Evolutionary conservation across 2,113 vertebrate species (phyloP).

Genomic region (Equus przewalskii): DNA sequence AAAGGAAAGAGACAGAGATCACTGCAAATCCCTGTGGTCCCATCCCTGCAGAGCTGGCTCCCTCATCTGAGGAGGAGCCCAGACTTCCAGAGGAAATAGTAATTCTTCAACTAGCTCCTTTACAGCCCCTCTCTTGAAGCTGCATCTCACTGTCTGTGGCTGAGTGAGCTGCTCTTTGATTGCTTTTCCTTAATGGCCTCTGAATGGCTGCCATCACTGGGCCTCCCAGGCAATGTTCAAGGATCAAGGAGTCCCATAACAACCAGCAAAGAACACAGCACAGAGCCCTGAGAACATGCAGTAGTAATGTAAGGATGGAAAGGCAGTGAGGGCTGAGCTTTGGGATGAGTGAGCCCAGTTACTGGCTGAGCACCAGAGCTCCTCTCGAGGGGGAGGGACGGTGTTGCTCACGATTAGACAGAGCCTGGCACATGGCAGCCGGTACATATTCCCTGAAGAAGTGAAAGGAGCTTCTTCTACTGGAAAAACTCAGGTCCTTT

Average conservation of each 20-base stretch:
- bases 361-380: not conserved
- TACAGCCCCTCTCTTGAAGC: not conserved
- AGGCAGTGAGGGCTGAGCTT: not conserved
- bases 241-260: not conserved
- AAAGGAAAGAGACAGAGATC: constrained; percentile 78
- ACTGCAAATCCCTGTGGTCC: not conserved
- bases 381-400: not conserved
- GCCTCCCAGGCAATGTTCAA: not conserved
- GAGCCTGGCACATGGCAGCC: not conserved
- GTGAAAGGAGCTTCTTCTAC: not conserved
- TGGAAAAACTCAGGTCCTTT: not conserved
- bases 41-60: not conserved
- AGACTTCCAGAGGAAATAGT: not conserved
- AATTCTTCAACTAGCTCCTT: not conserved
- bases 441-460: not conserved
- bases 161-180: not conserved
- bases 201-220: not conserved
- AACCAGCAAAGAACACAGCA: not conserved
- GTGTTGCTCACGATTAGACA: not conserved
- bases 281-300: not conserved
- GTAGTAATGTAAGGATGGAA: not conserved
- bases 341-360: not conserved
- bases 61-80: not conserved
- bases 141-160: not conserved
- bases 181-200: not conserved